Evolutionary conservation across 2,888 invertebrate species (phyloP).

Genomic region (Choristoneura rosaceana): DNA sequence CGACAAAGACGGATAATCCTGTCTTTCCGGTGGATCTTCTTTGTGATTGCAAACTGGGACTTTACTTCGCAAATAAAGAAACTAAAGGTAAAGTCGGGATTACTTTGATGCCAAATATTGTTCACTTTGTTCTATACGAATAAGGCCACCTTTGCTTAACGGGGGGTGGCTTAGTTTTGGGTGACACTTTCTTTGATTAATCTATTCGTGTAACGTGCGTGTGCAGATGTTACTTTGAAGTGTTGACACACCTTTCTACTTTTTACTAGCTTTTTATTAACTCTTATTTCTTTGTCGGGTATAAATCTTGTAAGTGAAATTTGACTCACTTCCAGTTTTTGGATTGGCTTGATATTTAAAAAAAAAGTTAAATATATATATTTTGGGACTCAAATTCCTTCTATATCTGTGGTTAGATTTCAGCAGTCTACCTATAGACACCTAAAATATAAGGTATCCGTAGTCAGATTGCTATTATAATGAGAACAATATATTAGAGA

Average conservation of each 20-base stretch:
- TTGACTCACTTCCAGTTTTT: too few relatives aligned
- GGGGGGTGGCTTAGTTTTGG: neutral
- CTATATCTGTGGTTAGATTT: too few relatives aligned
- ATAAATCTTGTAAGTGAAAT: too few relatives aligned
- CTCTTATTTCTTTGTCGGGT: too few relatives aligned
- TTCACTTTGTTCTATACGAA: slow-evolving; percentile 36
- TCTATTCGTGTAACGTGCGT: neutral
- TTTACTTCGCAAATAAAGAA: slow-evolving; percentile 41
- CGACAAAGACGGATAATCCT: slow-evolving; percentile 41
- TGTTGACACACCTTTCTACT: neutral
- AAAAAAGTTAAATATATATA: too few relatives aligned
- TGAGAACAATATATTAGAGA: too few relatives aligned
- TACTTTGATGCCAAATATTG: slow-evolving; percentile 43
- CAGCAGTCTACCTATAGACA: too few relatives aligned
- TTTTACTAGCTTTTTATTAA: neutral
- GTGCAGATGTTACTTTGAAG: neutral
- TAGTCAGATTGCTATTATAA: too few relatives aligned
- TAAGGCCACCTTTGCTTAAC: slow-evolving; percentile 6
- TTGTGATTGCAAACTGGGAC: slow-evolving; percentile 43
- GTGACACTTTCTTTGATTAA: slow-evolving; percentile 2
- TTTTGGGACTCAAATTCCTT: too few relatives aligned
- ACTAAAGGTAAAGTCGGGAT: slow-evolving; percentile 42
- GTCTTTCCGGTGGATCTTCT: slow-evolving; percentile 43
- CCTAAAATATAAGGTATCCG: too few relatives aligned
- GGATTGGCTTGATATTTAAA: too few relatives aligned